Percentiles rank a stretch among this genome's conserved stretches.
Conservation (phyloP, 2,888 invertebrate species). For the Polydrusus pterygomalis region DNA sequence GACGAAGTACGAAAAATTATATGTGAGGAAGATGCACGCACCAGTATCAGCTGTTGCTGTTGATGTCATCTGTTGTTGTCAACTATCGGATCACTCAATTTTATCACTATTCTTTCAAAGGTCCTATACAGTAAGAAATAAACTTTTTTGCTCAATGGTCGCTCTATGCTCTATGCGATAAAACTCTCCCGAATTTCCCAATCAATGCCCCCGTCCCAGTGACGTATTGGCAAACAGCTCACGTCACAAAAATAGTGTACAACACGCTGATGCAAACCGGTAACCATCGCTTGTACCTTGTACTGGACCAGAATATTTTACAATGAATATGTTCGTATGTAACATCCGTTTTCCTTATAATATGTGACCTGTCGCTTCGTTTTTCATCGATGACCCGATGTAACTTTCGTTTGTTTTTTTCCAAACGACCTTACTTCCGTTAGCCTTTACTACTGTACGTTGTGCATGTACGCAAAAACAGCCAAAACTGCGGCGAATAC, state of each 20-base stretch:
- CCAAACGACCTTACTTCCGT: too few relatives aligned
- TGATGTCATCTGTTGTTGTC: too few relatives aligned
- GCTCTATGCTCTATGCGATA: neutral
- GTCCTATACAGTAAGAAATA: too few relatives aligned
- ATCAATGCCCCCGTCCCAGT: slow-evolving; percentile 2
- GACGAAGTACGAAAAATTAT: too few relatives aligned
- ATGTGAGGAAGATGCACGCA: too few relatives aligned
- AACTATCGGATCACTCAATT: too few relatives aligned
- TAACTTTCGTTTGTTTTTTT: neutral
- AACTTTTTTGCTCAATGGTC: too few relatives aligned
- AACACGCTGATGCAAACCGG: slow-evolving; percentile 13
- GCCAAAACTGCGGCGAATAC: too few relatives aligned
- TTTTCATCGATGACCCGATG: neutral
- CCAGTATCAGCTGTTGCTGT: too few relatives aligned
- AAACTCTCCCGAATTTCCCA: slow-evolving; percentile 23
- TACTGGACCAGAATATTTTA: slow-evolving; percentile 11
- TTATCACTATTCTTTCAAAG: too few relatives aligned
- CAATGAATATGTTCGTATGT: neutral
- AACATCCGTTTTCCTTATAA: slow-evolving; percentile 2
- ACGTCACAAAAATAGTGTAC: slow-evolving; percentile 14
- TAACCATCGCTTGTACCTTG: slow-evolving; percentile 15
- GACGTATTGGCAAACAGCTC: slow-evolving; percentile 3
- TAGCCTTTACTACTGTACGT: too few relatives aligned
- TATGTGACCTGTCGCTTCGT: neutral
- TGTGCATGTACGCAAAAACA: too few relatives aligned